Evolutionary conservation across 2,797 vertebrate genomes (phyloP).

Genomic region (Macropodus opercularis): DNA sequence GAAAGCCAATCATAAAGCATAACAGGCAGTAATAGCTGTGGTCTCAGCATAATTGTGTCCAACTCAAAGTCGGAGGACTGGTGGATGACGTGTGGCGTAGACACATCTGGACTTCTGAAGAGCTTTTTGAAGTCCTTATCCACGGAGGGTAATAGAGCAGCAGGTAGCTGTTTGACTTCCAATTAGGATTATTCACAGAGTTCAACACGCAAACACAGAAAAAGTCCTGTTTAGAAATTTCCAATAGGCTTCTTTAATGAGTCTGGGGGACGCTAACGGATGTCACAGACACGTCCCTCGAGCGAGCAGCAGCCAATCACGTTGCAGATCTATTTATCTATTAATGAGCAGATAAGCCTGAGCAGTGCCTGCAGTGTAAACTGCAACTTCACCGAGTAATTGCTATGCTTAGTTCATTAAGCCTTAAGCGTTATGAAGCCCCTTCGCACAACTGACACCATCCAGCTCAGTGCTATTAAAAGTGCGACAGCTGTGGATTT

Average conservation of each 20-base stretch:
- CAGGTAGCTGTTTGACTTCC: constrained; percentile 63
- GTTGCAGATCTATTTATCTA: constrained; percentile 65
- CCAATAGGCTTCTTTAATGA: constrained; percentile 58
- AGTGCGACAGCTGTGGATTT: constrained; percentile 43
- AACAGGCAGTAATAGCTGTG: constrained; percentile 76
- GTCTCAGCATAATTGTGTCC: constrained; percentile 70
- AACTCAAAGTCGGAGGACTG: constrained; percentile 26
- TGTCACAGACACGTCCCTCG: constrained; percentile 46
- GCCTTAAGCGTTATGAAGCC: constrained; percentile 33
- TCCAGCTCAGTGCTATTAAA: constrained; percentile 23
- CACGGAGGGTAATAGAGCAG: constrained; percentile 46
- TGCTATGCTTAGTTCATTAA: constrained; percentile 60
- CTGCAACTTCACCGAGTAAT: constrained; percentile 54
- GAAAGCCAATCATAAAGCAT: constrained; percentile 73
- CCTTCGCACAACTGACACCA: constrained; percentile 44
- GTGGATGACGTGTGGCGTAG: constrained; percentile 38
- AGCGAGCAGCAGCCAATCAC: constrained; percentile 61
- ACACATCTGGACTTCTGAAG: constrained; percentile 36
- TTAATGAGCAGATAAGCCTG: constrained; percentile 69
- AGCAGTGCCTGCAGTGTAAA: constrained; percentile 47
- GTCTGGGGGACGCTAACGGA: constrained; percentile 54
- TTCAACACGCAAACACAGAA: constrained; percentile 60
- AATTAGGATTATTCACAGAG: constrained; percentile 67
- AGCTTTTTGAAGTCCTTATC: constrained; percentile 56
- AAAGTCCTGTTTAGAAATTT: constrained; percentile 54